phyloP scores from a whole-genome alignment of 2,888 invertebrate genomes.

The Petrolisthes cinctipes region DNA sequence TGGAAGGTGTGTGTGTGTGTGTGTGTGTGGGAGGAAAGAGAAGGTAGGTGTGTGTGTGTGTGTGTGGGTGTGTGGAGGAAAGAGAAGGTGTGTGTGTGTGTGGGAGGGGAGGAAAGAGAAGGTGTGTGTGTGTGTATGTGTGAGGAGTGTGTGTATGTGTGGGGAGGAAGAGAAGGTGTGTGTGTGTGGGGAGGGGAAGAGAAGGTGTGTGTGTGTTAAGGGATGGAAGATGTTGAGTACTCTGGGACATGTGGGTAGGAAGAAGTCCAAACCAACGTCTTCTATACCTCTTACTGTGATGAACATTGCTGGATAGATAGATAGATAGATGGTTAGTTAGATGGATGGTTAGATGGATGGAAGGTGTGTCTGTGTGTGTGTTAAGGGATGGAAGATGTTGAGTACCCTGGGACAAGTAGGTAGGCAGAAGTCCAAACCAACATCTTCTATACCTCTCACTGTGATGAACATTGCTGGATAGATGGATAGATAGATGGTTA shows the following conservation, averaged over 20 bases:
- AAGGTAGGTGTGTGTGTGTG: too few species aligned
- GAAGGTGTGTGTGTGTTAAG: background rate
- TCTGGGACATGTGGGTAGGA: background rate
- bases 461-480: too few species aligned
- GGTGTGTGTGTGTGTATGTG: too few species aligned
- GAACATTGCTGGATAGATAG: background rate
- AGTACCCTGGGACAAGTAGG: background rate
- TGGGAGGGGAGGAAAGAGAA: too few species aligned
- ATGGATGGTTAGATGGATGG: background rate
- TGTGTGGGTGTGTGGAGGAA: too few species aligned
- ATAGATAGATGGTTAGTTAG: background rate
- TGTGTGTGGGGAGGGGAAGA: background rate
- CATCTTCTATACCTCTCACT: too few species aligned
- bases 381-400: background rate
- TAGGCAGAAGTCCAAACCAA: background rate
- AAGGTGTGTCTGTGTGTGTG: background rate
- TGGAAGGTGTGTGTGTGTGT: background rate
- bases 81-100: too few species aligned
- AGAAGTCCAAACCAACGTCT: background rate
- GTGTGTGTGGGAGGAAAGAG: too few species aligned
- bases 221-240: background rate
- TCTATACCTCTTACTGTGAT: too few species aligned
- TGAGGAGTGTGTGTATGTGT: too few species aligned
- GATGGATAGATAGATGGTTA: background rate
- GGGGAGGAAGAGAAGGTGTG: too few species aligned